A percentile compares a stretch with the other conserved stretches of the same genome.
Evolutionary conservation across 2,113 vertebrate species (phyloP).

Genomic region (Petrocephalus microphthalmus): DNA sequence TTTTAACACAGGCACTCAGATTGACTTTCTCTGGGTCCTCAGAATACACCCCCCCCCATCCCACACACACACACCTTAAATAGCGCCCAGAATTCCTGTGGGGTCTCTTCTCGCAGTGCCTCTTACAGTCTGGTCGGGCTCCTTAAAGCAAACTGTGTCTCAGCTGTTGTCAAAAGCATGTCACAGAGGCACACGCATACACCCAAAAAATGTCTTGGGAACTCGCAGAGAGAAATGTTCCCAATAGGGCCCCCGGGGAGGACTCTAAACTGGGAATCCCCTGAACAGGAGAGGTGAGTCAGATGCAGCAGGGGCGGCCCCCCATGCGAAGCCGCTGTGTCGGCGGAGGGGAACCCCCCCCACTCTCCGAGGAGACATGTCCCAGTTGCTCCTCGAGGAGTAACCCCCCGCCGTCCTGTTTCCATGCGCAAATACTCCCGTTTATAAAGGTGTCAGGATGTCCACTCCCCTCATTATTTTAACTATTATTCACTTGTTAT

Average conservation of each 20-base stretch:
- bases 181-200: background rate
- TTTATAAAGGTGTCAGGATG: background rate
- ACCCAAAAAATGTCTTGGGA: background rate
- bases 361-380: background rate
- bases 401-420: background rate
- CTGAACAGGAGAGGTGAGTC: constrained; percentile 1
- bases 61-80: background rate
- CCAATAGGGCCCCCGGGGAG: background rate
- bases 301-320: background rate
- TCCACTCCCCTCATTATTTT: background rate
- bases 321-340: background rate
- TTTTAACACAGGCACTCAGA: background rate
- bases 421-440: background rate
- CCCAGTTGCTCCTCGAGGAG: background rate
- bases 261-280: background rate
- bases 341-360: background rate
- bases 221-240: background rate
- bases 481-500: background rate
- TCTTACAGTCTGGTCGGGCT: background rate
- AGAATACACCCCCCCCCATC: background rate
- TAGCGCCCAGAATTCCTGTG: background rate
- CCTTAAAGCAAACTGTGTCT: background rate
- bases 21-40: background rate
- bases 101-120: background rate
- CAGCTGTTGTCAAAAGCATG: background rate